A percentile compares a stretch with the other conserved stretches of the same genome.
phyloP scores from a whole-genome alignment of 2,797 vertebrate species.

The Silurus lanzhouensis region DNA sequence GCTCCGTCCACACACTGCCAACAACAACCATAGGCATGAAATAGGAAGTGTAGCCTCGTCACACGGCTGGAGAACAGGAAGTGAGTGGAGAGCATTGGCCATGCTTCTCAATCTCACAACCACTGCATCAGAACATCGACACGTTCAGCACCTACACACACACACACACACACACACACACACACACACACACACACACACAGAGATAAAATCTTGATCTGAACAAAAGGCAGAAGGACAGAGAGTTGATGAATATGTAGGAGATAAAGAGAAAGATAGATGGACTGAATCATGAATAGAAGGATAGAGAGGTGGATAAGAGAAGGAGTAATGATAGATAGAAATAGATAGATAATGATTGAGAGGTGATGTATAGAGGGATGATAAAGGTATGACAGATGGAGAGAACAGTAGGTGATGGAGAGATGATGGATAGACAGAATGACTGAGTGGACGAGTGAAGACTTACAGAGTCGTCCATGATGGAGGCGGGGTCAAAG shows the following conservation, averaged over 20 bases:
- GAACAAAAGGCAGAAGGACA: neutral
- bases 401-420: neutral
- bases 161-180: constrained; percentile 1
- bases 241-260: neutral
- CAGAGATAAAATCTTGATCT: neutral
- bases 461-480: constrained; percentile 93
- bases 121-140: constrained; percentile 90
- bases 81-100: neutral
- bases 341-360: neutral
- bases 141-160: constrained; percentile 89
- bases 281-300: too few species aligned
- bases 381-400: neutral
- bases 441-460: neutral
- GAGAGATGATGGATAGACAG: neutral
- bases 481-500: constrained; percentile 97
- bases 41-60: constrained; percentile 18
- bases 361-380: neutral
- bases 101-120: constrained; percentile 64
- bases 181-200: neutral
- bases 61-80: constrained; percentile 12
- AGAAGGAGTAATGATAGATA: neutral
- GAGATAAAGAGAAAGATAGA: constrained; percentile 22
- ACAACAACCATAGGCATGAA: constrained; percentile 12
- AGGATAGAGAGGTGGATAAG: neutral
- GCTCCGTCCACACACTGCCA: constrained; percentile 26